Conservation (phyloP, 1,140 invertebrate species). For the Hycleus phaleratus region DNA sequence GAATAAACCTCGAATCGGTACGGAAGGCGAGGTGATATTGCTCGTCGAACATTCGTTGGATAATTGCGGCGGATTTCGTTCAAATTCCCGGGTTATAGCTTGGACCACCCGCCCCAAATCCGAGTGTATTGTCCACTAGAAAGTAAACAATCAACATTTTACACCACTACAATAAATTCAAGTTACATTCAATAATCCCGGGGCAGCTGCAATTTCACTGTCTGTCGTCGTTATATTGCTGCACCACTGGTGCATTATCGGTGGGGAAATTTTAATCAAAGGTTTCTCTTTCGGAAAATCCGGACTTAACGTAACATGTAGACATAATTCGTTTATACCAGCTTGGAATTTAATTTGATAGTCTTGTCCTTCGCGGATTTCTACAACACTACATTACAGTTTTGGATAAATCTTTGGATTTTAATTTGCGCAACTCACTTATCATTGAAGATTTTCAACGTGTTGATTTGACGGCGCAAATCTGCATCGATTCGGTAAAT, state of each 20-base stretch:
- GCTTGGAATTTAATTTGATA: conserved; percentile 62
- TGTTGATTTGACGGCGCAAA: conserved; percentile 55
- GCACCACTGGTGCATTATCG: conserved; percentile 61
- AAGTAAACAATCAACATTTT: conserved; percentile 14
- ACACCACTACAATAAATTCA: not conserved
- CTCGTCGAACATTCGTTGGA: conserved; percentile 35
- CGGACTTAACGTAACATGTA: conserved; percentile 54
- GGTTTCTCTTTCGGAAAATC: conserved; percentile 71
- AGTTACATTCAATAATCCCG: conserved; percentile 62
- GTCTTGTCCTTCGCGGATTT: conserved; percentile 46
- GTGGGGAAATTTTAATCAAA: conserved; percentile 56
- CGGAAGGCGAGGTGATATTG: conserved; percentile 36
- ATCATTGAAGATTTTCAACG: conserved; percentile 59
- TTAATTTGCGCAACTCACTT: not conserved
- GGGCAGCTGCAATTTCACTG: conserved; percentile 58
- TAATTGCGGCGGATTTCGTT: conserved; percentile 53
- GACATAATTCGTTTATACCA: conserved; percentile 51
- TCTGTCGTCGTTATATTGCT: conserved; percentile 39
- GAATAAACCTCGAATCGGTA: conserved; percentile 40
- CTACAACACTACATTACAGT: conserved; percentile 1
- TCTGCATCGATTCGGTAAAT: conserved; percentile 14
- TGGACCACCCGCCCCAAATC: conserved; percentile 71
- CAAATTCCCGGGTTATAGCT: conserved; percentile 68
- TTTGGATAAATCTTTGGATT: not conserved
- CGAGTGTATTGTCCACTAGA: conserved; percentile 62